These are phyloP conservation scores for Chironomus riparius DNA, from an alignment of 2,888 invertebrate species.

Conservation along the genomic window DNA sequence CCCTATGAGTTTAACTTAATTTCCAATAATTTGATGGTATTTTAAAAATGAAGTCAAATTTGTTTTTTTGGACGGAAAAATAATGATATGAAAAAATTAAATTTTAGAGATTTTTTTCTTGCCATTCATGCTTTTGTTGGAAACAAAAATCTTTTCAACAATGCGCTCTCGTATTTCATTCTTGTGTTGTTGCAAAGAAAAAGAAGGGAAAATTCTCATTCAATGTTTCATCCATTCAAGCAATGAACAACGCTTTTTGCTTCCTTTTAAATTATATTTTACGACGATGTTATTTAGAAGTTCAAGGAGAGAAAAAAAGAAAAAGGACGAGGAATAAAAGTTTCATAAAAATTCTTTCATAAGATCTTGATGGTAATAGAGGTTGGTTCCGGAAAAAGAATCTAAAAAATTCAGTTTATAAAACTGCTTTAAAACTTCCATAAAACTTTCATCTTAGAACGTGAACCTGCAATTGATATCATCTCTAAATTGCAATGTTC, in stretches of 20 bases:
- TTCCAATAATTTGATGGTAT: too few species aligned
- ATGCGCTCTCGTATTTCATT: background rate
- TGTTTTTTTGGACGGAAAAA: constrained; percentile 4
- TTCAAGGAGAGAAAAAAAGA: background rate
- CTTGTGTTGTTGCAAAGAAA: background rate
- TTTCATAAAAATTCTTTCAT: background rate
- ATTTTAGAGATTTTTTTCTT: constrained; percentile 7
- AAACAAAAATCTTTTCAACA: background rate
- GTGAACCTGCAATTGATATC: background rate
- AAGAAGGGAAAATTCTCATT: background rate
- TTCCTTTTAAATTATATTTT: background rate
- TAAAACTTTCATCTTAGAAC: background rate
- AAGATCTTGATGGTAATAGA: background rate
- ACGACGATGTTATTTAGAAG: background rate
- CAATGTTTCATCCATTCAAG: background rate
- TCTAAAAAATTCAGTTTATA: background rate
- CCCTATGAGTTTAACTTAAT: too few species aligned
- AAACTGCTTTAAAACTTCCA: background rate
- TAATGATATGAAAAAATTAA: constrained; percentile 20
- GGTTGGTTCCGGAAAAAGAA: background rate
- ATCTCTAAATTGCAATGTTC: background rate
- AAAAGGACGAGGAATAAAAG: background rate
- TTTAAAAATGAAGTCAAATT: background rate
- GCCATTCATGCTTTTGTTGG: background rate
- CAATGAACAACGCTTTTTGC: background rate